Base-by-base conservation (phyloP, 35 echinoderm and acorn worm genomes). In the Amphiura filiformis region DNA sequence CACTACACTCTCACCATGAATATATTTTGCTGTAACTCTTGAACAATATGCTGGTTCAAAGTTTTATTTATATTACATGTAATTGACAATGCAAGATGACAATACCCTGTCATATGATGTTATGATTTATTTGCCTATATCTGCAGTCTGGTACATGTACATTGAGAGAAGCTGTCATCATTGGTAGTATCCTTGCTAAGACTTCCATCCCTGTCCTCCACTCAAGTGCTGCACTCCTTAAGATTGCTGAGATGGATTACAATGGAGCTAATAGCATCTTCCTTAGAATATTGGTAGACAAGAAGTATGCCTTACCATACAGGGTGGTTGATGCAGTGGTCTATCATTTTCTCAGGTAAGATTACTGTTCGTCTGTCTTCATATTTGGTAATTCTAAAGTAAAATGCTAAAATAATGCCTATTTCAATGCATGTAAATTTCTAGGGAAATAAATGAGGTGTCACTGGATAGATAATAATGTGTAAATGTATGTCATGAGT, bases 161-260 rank as follows among this genome's bases (percentile, higher is more conserved):
- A 1, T 65, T 98, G 34, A 76, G 96, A n/a, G 96, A 98, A 39
- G 96, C 96, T 7, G 87, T 94, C 65, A 92, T 98, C 56, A 82
- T 98, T 42, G 86, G 96, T 5, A 98, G 96, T 57, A 87, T 99
- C 64, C 44, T 99, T 0, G 87, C 93, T 78, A 99, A 99, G 84
- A 88, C 87, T 30, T 91, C 93, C 56, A 92, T 99, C 14, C 96
- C 96, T 23, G 93, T 99, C 31, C 76, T 99, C 18, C 96, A 99
- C 81, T 92, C 93, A 0, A 92, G 93, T 39, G 96, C 96, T 13
- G 96, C 96, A 2, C 64, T 99, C 39, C 89, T 99, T 32, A 99
- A 99, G 78, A 89, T 99, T 76, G 93, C 96, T 17, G 96, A 99
- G 87, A 99, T 99, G 96, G 96, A 99, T 35, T 99, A 99, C 90